Percentiles rank a stretch among this genome's conserved stretches.
Evolutionary conservation across 2,888 invertebrate species (phyloP).

Genomic region (Hypomecis punctinalis): DNA sequence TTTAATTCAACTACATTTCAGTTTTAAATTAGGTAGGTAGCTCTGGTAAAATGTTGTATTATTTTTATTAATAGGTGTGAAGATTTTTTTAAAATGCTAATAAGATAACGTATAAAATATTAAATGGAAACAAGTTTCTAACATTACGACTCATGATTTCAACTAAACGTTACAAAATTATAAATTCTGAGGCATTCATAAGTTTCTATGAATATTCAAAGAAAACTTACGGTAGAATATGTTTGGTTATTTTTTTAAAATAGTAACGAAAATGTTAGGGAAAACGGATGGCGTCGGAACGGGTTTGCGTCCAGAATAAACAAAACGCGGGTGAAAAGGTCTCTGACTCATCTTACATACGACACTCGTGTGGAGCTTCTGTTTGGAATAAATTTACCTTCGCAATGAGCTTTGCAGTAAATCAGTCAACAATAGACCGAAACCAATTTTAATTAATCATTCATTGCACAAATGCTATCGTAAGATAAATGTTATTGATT

Average conservation of each 20-base stretch:
- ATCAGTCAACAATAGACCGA: conserved; percentile 56
- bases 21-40: not conserved
- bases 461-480: conserved; percentile 33
- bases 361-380: conserved; percentile 64
- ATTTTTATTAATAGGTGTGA: not conserved
- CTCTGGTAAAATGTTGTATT: not conserved
- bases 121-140: conserved; percentile 50
- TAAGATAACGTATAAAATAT: conserved; percentile 12
- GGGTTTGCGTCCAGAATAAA: conserved; percentile 73
- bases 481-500: conserved; percentile 16
- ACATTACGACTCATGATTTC: conserved; percentile 41
- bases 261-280: conserved; percentile 64
- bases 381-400: conserved; percentile 77
- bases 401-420: conserved; percentile 60
- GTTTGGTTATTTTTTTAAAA: conserved; percentile 36
- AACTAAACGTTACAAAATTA: conserved; percentile 51
- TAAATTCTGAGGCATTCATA: conserved; percentile 56
- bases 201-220: conserved; percentile 65
- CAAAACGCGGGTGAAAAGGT: conserved; percentile 77
- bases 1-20: not conserved
- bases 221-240: conserved; percentile 42
- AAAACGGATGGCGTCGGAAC: conserved; percentile 65
- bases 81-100: conserved; percentile 17
- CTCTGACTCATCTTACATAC: conserved; percentile 74
- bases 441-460: conserved; percentile 49